Percentiles rank a stretch among this genome's conserved stretches.
Evolutionary conservation across 2,797 vertebrate genomes (phyloP).

Genomic region (Xenopus petersii): DNA sequence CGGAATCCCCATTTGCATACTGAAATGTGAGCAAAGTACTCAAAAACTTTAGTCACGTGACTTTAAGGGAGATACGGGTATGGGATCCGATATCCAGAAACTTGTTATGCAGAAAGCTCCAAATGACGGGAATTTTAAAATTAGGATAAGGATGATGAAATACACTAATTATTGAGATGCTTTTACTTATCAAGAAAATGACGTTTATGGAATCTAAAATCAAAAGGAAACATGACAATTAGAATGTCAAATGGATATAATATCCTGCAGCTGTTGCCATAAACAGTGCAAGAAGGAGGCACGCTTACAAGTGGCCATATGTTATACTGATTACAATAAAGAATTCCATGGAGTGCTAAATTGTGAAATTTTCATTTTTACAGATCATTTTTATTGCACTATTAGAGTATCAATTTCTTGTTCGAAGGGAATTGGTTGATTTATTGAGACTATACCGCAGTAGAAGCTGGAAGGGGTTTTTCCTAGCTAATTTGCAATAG

Average conservation of each 20-base stretch:
- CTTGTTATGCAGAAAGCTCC: no score
- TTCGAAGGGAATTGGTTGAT: slow-evolving; percentile 4
- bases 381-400: not conserved
- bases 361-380: slow-evolving; percentile 9
- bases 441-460: not conserved
- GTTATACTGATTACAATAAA: not conserved
- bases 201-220: no score
- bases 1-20: no score
- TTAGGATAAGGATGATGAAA: no score
- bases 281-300: not conserved
- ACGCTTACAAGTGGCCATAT: not conserved
- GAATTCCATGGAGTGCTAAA: not conserved
- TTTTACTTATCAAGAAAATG: no score
- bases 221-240: not conserved
- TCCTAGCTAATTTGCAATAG: no score
- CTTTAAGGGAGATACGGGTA: no score
- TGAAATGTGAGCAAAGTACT: no score
- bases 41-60: no score
- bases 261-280: not conserved
- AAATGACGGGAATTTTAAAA: no score
- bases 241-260: not conserved
- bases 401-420: not conserved
- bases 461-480: not conserved
- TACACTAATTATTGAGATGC: no score
- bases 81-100: no score